Conservation (phyloP, 30 jellyfish, hydroid and myxozoan genomes). For the Turritopsis rubra region DNA sequence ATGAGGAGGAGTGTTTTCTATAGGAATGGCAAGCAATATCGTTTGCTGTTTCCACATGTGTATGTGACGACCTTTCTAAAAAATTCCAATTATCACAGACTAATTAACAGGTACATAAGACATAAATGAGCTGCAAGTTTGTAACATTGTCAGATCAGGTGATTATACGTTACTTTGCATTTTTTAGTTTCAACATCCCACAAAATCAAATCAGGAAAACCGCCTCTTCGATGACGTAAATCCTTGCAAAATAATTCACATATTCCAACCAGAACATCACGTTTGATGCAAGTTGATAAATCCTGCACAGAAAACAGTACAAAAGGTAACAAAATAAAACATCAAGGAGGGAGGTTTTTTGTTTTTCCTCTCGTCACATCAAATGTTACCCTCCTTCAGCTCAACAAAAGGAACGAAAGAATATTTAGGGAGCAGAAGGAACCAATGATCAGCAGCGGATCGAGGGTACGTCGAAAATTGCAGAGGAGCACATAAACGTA, state of each 20-base stretch:
- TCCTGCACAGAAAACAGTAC: slow-evolving; percentile 47
- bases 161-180: slow-evolving; percentile 53
- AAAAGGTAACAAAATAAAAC: not conserved
- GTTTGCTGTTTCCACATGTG: too few relatives aligned
- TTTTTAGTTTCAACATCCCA: slow-evolving; percentile 63
- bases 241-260: slow-evolving; percentile 80
- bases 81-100: not conserved
- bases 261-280: slow-evolving; percentile 49
- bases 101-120: too few relatives aligned
- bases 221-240: slow-evolving; percentile 68
- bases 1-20: too few relatives aligned
- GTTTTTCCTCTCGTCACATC: not conserved
- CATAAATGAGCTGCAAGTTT: not conserved
- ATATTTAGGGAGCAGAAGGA: not conserved
- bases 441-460: too few relatives aligned
- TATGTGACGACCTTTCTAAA: too few relatives aligned
- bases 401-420: not conserved
- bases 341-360: too few relatives aligned
- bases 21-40: too few relatives aligned
- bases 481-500: too few relatives aligned
- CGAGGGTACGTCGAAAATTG: too few relatives aligned
- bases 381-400: not conserved
- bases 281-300: slow-evolving; percentile 47
- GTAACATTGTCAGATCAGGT: not conserved
- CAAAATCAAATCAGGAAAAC: slow-evolving; percentile 88